Evolutionary conservation across 2,888 invertebrate genomes (phyloP).

Genomic region (Leucania comma): DNA sequence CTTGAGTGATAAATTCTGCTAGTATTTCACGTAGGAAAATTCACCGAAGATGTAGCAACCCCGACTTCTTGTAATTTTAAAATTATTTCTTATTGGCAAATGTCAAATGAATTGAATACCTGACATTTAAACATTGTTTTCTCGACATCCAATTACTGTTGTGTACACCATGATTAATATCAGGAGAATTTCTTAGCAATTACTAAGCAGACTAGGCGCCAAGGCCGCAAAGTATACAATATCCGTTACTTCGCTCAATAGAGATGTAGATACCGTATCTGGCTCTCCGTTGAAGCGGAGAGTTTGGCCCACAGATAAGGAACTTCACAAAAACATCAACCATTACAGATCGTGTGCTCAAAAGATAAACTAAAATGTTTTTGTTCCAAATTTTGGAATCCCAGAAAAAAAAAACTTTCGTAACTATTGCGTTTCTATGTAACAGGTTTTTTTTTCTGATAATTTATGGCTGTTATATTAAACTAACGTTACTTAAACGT

Average conservation of each 20-base stretch:
- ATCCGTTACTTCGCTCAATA: constrained; percentile 73
- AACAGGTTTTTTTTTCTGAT: constrained; percentile 36
- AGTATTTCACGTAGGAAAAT: constrained; percentile 2
- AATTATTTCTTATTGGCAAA: constrained; percentile 11
- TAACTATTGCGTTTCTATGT: constrained; percentile 53
- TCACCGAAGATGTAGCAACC: constrained; percentile 11
- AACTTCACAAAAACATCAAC: constrained; percentile 74
- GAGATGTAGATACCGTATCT: constrained; percentile 72
- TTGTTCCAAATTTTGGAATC: constrained; percentile 69
- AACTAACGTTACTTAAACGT: constrained; percentile 38
- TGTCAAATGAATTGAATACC: constrained; percentile 42
- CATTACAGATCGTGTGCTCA: constrained; percentile 71
- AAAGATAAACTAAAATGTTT: constrained; percentile 72
- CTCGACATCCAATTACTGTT: constrained; percentile 39
- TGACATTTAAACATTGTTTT: constrained; percentile 44
- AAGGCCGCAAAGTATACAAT: constrained; percentile 64
- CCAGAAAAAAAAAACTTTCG: constrained; percentile 51
- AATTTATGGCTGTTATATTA: constrained; percentile 34
- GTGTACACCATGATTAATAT: constrained; percentile 41
- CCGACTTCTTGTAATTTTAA: not conserved
- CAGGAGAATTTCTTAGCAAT: constrained; percentile 56
- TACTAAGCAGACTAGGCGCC: constrained; percentile 62
- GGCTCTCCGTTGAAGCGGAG: constrained; percentile 67
- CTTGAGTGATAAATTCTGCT: constrained; percentile 7
- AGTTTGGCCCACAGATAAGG: constrained; percentile 71